Percentiles rank a stretch among this genome's conserved stretches.
phyloP scores from a whole-genome alignment of 2,113 vertebrate genomes.

The Ellobius talpinus region DNA sequence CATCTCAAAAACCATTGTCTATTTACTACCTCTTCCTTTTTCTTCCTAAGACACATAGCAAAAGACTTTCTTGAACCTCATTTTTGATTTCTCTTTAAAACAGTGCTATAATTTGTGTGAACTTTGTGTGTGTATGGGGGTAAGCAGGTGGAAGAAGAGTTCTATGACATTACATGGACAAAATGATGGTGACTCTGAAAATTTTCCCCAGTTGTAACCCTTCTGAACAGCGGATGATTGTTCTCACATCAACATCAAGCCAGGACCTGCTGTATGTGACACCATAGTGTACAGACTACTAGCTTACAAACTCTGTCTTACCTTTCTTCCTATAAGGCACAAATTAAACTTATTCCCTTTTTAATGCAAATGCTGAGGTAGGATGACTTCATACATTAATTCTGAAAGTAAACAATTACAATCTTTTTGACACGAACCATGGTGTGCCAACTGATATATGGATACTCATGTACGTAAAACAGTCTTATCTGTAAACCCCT shows the following conservation, averaged over 20 bases:
- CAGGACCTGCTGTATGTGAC: not conserved
- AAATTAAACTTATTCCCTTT: not conserved
- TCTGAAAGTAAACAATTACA: no score
- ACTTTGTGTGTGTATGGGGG: not conserved
- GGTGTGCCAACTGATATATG: fast-evolving
- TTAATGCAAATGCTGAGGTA: not conserved
- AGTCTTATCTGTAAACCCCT: no score
- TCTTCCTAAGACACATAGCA: not conserved
- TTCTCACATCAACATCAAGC: not conserved
- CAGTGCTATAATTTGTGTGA: not conserved
- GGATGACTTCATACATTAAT: not conserved
- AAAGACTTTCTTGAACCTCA: not conserved
- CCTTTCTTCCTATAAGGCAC: no score
- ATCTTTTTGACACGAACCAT: not conserved
- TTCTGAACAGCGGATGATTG: not conserved
- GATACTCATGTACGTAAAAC: not conserved
- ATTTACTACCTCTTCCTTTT: not conserved
- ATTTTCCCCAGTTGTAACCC: not conserved
- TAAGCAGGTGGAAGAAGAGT: not conserved
- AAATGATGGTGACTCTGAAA: not conserved
- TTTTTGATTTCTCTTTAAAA: not conserved
- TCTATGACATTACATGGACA: not conserved
- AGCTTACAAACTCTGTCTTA: not conserved
- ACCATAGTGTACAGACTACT: no score
- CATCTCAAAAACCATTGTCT: not conserved